These are phyloP conservation scores for Pentalonia nigronervosa DNA, from an alignment of 1,140 invertebrate genomes.

Conservation along the genomic window DNA sequence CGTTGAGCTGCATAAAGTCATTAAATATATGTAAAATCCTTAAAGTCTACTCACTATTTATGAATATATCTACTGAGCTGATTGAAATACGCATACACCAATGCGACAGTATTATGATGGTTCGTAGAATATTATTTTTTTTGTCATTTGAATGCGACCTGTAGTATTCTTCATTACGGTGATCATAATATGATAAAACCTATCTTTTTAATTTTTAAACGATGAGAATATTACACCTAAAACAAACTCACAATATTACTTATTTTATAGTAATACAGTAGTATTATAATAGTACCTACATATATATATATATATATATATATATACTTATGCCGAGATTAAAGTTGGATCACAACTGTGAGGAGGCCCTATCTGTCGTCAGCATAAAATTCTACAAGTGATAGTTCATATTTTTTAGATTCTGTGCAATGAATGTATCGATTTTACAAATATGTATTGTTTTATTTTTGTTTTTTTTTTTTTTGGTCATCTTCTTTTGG, in stretches of 20 bases:
- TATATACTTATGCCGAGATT: background rate
- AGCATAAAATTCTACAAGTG: background rate
- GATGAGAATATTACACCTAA: background rate
- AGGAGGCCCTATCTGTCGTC: background rate
- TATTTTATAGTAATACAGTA: background rate
- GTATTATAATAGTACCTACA: background rate
- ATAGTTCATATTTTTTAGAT: background rate
- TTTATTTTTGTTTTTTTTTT: too few relatives aligned
- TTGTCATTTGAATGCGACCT: background rate
- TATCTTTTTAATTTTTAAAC: too few relatives aligned
- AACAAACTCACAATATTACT: background rate
- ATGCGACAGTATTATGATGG: background rate
- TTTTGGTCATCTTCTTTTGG: background rate
- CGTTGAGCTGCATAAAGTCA: too few relatives aligned
- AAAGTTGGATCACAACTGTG: background rate
- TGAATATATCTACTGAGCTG: background rate
- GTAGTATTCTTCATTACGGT: background rate
- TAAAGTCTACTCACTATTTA: too few relatives aligned
- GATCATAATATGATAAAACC: too few relatives aligned
- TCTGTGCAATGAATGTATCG: background rate
- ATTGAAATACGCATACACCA: background rate
- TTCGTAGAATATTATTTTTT: background rate
- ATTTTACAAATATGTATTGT: background rate
- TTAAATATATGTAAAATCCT: too few relatives aligned
- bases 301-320: too few relatives aligned